Evolutionary conservation across 1,140 invertebrate species (phyloP), one percentile per base, ranked within the genome.

Genomic region (Lysiphlebus fabarum): DNA sequence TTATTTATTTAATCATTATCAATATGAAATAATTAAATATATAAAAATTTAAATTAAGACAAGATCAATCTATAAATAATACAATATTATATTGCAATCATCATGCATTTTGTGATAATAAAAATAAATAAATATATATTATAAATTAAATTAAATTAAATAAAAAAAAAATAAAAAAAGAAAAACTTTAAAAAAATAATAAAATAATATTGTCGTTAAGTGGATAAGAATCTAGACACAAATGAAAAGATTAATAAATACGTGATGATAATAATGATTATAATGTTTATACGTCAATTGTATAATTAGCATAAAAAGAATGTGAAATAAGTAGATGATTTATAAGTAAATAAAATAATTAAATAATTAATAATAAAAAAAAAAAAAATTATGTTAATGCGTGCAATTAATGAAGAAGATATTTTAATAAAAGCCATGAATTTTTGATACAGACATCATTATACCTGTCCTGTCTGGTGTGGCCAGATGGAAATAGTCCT

Each of bases 391-490:
- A 37, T 12, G 8, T 50, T 11, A 57, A 41, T 11, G 17, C 9
- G 7, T 61, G 34, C 55, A 58, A 49, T 47, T 59, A 62, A 62
- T 42, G 59, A 65, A 57, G 61, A 64, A 53, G 66, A 64, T 63
- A 53, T 53, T 72, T 70, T 48, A 33, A 66, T 65, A 65, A 67
- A 79, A 79, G 77, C 49, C 77, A 75, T 78, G 76, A 77, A 73
- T 37, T 76, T 67, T 79, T 76, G 77, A 79, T 79, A 79, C 76
- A 75, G 77, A 79, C 77, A 79, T 78, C 76, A 76, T 79, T 78
- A 77, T 79, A 79, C 77, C 77, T 79, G 77, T 79, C 77, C 77
- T 79, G 77, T 75, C 76, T 78, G 68, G 69, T 74, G 70, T 79
- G 74, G 77, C 76, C 69, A 72, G 76, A 78, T 70, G 77, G 73